A percentile compares a stretch with the other conserved stretches of the same genome.
These are phyloP conservation scores for Alentia gelatinosa DNA, from an alignment of 2,888 invertebrate genomes.

Conservation along the genomic window DNA sequence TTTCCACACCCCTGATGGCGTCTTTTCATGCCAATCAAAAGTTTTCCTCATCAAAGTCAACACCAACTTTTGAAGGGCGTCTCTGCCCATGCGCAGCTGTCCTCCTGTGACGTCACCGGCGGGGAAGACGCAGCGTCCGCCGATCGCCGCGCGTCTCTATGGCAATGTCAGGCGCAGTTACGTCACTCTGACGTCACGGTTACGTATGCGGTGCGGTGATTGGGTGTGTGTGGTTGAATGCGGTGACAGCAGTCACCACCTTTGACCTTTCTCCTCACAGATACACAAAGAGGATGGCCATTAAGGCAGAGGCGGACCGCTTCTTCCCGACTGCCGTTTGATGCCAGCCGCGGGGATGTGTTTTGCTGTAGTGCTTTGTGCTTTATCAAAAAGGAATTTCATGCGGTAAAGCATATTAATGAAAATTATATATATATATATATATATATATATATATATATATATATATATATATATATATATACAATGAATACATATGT, in stretches of 20 bases:
- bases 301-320: no score
- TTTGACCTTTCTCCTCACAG: constrained; percentile 1
- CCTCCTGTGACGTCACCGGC: not conserved
- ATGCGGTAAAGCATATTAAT: no score
- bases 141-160: not conserved
- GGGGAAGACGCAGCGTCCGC: not conserved
- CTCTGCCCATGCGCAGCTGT: not conserved
- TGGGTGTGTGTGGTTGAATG: not conserved
- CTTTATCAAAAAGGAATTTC: no score
- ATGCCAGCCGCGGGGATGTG: not conserved
- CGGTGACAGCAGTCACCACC: not conserved
- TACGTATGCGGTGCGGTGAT: no score
- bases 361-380: not conserved
- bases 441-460: no score
- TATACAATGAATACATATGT: no score
- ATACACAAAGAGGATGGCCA: not conserved
- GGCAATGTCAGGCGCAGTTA: constrained; percentile 9
- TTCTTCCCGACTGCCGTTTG: not conserved
- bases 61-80: not conserved
- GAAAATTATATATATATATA: no score
- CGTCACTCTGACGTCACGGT: constrained; percentile 25
- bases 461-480: no score
- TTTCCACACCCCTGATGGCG: not conserved
- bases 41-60: constrained; percentile 31
- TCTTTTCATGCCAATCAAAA: constrained; percentile 45